Evolutionary conservation across 2,797 vertebrate species (phyloP).

Genomic region (Onychomys arenicola): DNA sequence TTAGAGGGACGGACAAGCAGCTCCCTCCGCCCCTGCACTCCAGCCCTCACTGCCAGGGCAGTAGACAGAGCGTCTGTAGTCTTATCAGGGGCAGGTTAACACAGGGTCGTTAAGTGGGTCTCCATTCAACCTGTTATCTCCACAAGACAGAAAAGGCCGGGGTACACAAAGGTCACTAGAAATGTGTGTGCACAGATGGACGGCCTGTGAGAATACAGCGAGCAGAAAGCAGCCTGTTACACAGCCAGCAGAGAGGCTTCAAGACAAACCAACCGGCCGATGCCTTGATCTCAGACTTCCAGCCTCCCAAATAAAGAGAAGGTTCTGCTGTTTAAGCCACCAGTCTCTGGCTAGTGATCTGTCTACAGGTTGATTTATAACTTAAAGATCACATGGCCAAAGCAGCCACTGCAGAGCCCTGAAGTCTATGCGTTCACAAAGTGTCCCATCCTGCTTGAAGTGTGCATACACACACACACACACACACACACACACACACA

Average conservation of each 20-base stretch:
- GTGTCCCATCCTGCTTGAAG: neutral
- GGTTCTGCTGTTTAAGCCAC: no score
- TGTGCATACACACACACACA: rapidly evolving
- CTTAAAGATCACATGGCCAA: neutral
- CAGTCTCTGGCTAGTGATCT: neutral
- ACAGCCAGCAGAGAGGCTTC: neutral
- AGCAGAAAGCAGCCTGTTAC: rapidly evolving
- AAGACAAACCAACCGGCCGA: neutral
- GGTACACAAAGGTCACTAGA: neutral
- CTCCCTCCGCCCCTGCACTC: neutral
- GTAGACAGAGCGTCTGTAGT: neutral
- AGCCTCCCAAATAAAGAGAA: neutral
- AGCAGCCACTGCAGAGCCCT: neutral
- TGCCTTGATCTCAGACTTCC: neutral
- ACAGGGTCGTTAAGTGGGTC: neutral
- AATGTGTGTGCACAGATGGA: neutral
- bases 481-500: no score
- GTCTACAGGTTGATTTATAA: neutral
- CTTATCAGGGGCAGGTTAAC: neutral
- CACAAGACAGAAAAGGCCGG: neutral
- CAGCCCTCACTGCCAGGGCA: neutral
- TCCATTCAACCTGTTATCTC: neutral
- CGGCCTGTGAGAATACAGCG: rapidly evolving
- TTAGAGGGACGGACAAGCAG: rapidly evolving
- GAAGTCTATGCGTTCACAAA: neutral